Evolutionary conservation across 2,113 vertebrate genomes (phyloP).

Genomic region (Anseranas semipalmata): DNA sequence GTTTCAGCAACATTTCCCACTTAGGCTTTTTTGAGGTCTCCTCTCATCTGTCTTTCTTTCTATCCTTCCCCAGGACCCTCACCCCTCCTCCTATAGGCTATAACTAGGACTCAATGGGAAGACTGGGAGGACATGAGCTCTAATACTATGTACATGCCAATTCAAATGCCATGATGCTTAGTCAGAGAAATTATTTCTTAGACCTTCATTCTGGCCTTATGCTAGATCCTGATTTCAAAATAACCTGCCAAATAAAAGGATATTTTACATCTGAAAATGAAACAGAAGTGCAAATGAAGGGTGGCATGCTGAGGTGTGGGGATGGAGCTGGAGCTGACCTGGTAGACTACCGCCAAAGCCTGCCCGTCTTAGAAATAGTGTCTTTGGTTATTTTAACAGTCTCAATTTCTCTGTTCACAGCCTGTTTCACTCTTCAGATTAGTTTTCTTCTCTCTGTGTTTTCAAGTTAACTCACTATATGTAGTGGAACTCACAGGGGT

Average conservation of each 20-base stretch:
- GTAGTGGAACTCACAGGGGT: background rate
- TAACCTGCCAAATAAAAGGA: background rate
- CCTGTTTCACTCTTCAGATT: background rate
- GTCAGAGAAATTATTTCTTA: background rate
- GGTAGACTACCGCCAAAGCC: background rate
- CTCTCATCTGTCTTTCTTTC: background rate
- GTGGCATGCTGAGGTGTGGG: background rate
- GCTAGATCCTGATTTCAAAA: background rate
- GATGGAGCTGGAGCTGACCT: background rate
- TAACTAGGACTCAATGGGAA: background rate
- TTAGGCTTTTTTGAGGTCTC: background rate
- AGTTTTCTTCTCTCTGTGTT: background rate
- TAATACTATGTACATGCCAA: background rate
- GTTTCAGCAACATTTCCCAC: background rate
- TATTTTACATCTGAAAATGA: background rate
- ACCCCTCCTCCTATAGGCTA: background rate
- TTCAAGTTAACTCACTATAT: background rate
- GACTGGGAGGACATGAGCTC: background rate
- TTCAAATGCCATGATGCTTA: background rate
- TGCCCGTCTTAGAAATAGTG: background rate
- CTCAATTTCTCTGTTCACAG: background rate
- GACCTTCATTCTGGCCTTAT: background rate
- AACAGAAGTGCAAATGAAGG: background rate
- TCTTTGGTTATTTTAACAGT: background rate
- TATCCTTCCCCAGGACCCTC: fast-evolving